Conservation (phyloP, 2,113 vertebrate genomes). For the Tragelaphus imberbis region DNA sequence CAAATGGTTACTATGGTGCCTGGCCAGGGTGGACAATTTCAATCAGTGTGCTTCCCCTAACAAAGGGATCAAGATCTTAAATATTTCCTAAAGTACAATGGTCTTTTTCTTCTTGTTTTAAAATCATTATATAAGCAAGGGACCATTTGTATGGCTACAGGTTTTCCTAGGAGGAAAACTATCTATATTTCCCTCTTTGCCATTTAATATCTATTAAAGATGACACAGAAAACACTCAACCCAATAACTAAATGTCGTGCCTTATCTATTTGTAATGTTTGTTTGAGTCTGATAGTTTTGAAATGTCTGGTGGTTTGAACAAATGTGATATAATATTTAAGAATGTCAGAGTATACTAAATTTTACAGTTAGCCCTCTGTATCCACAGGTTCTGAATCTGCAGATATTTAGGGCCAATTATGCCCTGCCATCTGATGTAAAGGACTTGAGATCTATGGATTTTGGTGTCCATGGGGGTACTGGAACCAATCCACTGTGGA, state of each 20-base stretch:
- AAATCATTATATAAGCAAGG: neutral
- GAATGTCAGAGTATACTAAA: neutral
- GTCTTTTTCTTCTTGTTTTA: neutral
- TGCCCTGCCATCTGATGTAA: neutral
- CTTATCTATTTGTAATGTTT: constrained; percentile 25
- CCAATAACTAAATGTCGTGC: neutral
- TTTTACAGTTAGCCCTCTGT: neutral
- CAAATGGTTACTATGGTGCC: too few relatives aligned
- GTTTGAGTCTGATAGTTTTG: constrained; percentile 7
- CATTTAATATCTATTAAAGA: neutral
- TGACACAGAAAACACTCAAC: neutral
- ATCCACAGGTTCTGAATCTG: neutral
- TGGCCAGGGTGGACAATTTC: too few relatives aligned
- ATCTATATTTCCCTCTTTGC: neutral
- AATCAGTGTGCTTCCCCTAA: too few relatives aligned
- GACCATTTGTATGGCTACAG: neutral
- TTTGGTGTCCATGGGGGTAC: neutral
- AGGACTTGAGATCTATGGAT: neutral
- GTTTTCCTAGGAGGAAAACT: neutral
- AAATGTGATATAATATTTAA: constrained; percentile 26
- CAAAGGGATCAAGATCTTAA: neutral
- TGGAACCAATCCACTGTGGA: neutral
- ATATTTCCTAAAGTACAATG: neutral
- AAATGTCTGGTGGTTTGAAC: neutral
- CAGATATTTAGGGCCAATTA: neutral